phyloP scores from a whole-genome alignment of 1,140 invertebrate species.

The Chelonus insularis region DNA sequence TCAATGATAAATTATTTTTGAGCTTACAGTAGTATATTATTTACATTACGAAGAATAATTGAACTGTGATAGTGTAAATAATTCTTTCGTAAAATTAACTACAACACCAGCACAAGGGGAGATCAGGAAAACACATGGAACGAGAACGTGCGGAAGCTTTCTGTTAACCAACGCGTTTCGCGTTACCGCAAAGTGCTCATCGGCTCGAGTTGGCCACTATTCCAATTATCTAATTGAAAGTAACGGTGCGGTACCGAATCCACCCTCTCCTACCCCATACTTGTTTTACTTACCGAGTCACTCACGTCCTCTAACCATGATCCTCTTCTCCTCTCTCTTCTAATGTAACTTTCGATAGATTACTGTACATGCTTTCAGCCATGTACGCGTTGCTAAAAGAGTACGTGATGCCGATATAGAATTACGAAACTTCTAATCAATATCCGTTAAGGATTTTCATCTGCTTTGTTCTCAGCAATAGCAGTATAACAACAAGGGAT shows the following conservation, averaged over 20 bases:
- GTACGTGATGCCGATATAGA: background rate
- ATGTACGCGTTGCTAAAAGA: background rate
- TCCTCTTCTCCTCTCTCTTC: background rate
- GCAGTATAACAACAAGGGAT: background rate
- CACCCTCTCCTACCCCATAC: constrained; percentile 3
- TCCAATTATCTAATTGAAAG: constrained; percentile 54
- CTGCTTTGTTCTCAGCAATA: constrained; percentile 40
- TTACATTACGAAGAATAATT: background rate
- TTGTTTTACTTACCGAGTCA: constrained; percentile 1
- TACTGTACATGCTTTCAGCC: constrained; percentile 6
- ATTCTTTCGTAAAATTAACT: background rate
- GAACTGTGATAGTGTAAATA: background rate
- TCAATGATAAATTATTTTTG: no score
- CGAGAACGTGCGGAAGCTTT: background rate
- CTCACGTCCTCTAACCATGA: constrained; percentile 6
- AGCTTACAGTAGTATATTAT: no score
- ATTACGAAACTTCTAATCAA: constrained; percentile 32
- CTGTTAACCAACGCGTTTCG: constrained; percentile 28
- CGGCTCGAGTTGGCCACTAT: constrained; percentile 33
- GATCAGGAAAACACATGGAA: constrained; percentile 9
- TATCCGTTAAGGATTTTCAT: constrained; percentile 50
- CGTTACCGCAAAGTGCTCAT: constrained; percentile 30
- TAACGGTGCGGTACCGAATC: constrained; percentile 21
- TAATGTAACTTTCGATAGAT: constrained; percentile 14
- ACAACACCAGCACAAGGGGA: constrained; percentile 2